A percentile compares a stretch with the other conserved stretches of the same genome.
These are phyloP conservation scores for Catharus bicknelli DNA, from an alignment of 2,113 vertebrate genomes.

Conservation along the genomic window DNA sequence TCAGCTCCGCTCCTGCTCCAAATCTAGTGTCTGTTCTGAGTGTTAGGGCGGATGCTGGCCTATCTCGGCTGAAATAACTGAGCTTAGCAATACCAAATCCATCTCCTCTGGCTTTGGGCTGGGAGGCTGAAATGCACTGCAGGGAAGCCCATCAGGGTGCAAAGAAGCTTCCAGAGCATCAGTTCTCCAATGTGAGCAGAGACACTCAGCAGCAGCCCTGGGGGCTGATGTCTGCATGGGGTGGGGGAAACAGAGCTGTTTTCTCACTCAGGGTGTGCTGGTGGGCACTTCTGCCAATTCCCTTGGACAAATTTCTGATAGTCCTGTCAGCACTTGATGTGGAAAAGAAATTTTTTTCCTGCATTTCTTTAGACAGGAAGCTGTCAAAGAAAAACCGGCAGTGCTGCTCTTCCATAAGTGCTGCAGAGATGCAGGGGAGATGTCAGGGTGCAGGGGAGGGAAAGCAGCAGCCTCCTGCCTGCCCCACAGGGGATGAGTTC, in stretches of 20 bases:
- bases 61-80: constrained; percentile 14
- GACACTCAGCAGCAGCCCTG: not conserved
- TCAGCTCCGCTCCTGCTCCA: not conserved
- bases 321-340: constrained; percentile 18
- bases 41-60: not conserved
- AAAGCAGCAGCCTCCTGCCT: not conserved
- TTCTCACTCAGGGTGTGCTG: not conserved
- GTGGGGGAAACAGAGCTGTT: not conserved
- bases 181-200: not conserved
- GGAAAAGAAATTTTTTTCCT: constrained; percentile 40
- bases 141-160: not conserved
- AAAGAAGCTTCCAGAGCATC: not conserved
- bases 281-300: constrained; percentile 39
- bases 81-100: not conserved
- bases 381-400: not conserved
- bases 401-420: not conserved
- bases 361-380: not conserved
- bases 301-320: not conserved
- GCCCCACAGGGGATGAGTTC: not conserved
- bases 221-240: not conserved
- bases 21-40: not conserved
- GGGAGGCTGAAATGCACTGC: not conserved
- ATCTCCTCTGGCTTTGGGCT: not conserved
- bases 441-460: not conserved
- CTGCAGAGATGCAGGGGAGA: not conserved